Evolutionary conservation across 64 coral and sea anemone species (phyloP), one percentile per base, ranked within the genome.

Genomic region (Dendronephthya gigantea): DNA sequence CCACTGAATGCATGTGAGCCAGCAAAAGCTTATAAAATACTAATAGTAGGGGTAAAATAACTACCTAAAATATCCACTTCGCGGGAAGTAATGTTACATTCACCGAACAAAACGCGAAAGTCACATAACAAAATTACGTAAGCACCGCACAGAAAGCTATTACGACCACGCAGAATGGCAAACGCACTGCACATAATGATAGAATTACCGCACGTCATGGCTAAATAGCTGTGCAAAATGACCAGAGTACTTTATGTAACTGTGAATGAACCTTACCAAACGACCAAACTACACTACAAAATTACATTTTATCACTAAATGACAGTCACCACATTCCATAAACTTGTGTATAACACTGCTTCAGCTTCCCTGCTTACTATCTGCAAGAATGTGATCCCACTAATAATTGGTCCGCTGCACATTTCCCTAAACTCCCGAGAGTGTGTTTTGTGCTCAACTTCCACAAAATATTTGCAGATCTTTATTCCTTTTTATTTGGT

Each of bases 371-470:
- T 45, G 11, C 41, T 11, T 11, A 45, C 4, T 45, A 11, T 45
- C 41, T 45, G 41, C 41, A 52, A 45, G 41, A 45, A 45, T 45
- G 41, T 45, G 4, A 11, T 45, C 11, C 41, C 41, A 45, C 41
- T 45, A 11, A 50, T 50, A 50, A 45, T 45, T 45, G 41, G 41
- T 45, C 41, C 41, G 11, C 41, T 45, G 11, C 41, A 45, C 11
- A 83, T 90, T 23, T 82, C 84, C 19, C 83, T 90, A 8, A 90
- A 85, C 51, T 83, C 88, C 22, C 32, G 66, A 74, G 82, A 90
- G 47, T 82, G 84, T 45, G 84, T 90, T 82, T 76, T 90, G 48
- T 7, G 66, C 17, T 82, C 16, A 76, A 81, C 9, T 85, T 55
- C 34, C 32, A 56, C 30, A 40, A 30, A 16, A 85, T 90, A 39